A percentile compares a stretch with the other conserved stretches of the same genome.
phyloP scores from a whole-genome alignment of 1,140 invertebrate genomes.

The Lerema accius region DNA sequence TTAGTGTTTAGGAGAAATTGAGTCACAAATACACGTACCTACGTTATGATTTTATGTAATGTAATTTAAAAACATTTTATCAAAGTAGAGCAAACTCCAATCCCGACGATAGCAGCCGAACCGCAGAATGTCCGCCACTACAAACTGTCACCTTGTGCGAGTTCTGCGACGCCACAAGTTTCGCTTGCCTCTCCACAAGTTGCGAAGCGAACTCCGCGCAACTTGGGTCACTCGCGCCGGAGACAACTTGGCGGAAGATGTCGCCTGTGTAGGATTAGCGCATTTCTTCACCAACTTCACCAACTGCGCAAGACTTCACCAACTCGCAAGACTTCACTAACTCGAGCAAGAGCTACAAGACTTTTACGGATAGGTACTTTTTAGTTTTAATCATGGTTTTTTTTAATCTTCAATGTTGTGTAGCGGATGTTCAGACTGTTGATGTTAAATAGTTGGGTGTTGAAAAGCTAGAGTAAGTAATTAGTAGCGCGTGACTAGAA shows the following conservation, averaged over 20 bases:
- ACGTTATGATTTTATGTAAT: no score
- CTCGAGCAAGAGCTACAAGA: not conserved
- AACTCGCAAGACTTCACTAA: not conserved
- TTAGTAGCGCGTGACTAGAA: no score
- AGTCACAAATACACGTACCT: no score
- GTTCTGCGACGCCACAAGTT: slow-evolving; percentile 58
- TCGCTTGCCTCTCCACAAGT: slow-evolving; percentile 58
- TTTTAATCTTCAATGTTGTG: not conserved
- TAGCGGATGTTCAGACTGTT: not conserved
- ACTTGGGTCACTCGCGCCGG: slow-evolving; percentile 53
- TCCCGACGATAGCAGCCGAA: slow-evolving; percentile 11
- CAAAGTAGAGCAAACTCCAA: slow-evolving; percentile 48
- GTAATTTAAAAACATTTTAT: slow-evolving; percentile 4
- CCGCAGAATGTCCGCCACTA: slow-evolving; percentile 63
- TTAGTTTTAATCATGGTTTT: not conserved
- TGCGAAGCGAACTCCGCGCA: slow-evolving; percentile 51
- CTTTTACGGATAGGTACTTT: not conserved
- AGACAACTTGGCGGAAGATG: slow-evolving; percentile 35
- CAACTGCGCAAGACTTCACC: slow-evolving; percentile 10
- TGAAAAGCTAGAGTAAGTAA: not conserved
- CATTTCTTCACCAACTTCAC: slow-evolving; percentile 36
- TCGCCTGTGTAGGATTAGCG: slow-evolving; percentile 41
- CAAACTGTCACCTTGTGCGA: slow-evolving; percentile 56
- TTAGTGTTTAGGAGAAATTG: no score
- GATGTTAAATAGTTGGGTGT: not conserved